Evolutionary conservation across 2,797 vertebrate genomes (phyloP), one percentile per base, ranked within the genome.

Genomic region (Sylvia borin): DNA sequence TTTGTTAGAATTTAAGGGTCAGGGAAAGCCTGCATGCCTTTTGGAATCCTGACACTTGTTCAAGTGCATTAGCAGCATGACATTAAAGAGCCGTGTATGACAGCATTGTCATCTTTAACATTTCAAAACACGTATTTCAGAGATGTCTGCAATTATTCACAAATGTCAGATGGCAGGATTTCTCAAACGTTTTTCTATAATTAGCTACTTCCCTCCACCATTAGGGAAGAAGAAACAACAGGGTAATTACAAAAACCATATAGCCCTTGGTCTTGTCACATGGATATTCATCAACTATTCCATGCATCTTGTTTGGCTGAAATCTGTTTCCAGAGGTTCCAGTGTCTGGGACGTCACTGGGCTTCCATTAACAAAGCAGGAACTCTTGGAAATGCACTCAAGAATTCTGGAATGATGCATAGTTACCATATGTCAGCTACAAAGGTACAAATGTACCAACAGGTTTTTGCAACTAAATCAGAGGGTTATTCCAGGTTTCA

Each of bases 301-400:
- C 36, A 57, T 1, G 0, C 2, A 13, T 22, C 15, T 40, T 7
- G 1, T 67, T 78, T 71, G 2, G 0, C 19, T 57, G 62, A 72
- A 81, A 74, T 19, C 13, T 34, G 6, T 61, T 67, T 78, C 1
- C 6, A 32, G 27, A 68, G 3, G 32, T 27, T 72, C 48, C 42
- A 40, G 4, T 36, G 24, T 45, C 40, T 38, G 74, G 48, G 40
- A 43, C 5, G 47, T 47, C 54, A 9, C 26, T 31, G 31, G 18
- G 31, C 25, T 54, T 50, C n/a, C 25, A 14, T 58, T 80, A 76
- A 65, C 13, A 75, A 65, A 82, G 36, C 22, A 83, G 24, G 24
- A 92, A 80, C 27, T 22, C 31, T 45, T 65, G 31, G 27, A 82
- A 88, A 75, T 45, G 4, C 5, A 64, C 43, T 60, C 9, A 24